Evolutionary conservation across 1,140 invertebrate genomes (phyloP).

Genomic region (Penaeus indicus): DNA sequence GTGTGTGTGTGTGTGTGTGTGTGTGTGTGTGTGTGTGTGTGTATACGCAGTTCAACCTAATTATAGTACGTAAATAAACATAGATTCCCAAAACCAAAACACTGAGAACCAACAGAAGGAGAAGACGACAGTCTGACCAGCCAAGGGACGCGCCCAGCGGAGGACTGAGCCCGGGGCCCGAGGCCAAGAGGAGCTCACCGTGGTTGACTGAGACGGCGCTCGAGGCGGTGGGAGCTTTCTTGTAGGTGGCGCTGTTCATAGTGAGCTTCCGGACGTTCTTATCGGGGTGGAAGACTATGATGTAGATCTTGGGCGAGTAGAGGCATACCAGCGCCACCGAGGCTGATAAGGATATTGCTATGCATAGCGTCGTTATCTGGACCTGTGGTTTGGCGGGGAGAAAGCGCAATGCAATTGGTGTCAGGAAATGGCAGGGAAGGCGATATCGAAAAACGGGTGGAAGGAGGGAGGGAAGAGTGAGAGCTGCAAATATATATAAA

Average conservation of each 20-base stretch:
- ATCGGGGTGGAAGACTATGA: conserved; percentile 75
- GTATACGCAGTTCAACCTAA: too few species aligned
- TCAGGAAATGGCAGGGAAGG: not conserved
- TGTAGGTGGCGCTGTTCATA: conserved; percentile 72
- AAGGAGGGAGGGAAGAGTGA: not conserved
- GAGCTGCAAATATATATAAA: not conserved
- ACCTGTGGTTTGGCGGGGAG: conserved; percentile 68
- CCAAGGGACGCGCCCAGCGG: too few species aligned
- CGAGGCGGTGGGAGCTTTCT: conserved; percentile 68
- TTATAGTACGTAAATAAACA: too few species aligned
- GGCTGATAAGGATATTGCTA: conserved; percentile 74
- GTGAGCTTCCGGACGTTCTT: conserved; percentile 75
- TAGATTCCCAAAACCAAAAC: too few species aligned
- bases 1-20: too few species aligned
- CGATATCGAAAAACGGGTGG: not conserved
- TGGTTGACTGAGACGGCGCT: conserved; percentile 69
- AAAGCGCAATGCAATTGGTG: not conserved
- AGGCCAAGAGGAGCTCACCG: conserved; percentile 56
- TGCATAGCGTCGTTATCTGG: conserved; percentile 74
- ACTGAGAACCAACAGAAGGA: too few species aligned
- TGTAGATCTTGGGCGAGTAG: conserved; percentile 74
- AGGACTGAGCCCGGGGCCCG: too few species aligned
- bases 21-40: too few species aligned
- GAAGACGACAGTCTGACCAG: too few species aligned
- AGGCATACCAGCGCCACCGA: conserved; percentile 74